These are phyloP conservation scores for Xanthia icteritia DNA, from an alignment of 2,888 invertebrate species.

Conservation along the genomic window DNA sequence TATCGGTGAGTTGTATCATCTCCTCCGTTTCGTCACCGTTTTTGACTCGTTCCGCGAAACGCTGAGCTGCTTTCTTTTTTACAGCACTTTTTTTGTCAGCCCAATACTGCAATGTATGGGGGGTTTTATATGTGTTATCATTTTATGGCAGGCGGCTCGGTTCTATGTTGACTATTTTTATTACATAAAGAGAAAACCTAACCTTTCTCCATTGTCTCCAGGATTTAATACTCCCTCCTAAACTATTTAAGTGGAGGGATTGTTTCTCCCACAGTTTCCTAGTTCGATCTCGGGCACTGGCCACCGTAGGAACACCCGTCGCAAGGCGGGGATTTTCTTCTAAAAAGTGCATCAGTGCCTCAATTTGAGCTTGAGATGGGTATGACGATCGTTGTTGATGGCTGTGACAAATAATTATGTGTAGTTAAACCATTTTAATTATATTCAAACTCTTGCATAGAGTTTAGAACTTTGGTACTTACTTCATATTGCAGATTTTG, in stretches of 20 bases:
- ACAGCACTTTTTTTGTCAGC: slow-evolving; percentile 20
- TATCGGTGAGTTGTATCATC: slow-evolving; percentile 5
- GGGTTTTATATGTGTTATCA: background rate
- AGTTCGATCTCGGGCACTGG: slow-evolving; percentile 8
- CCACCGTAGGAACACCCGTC: background rate
- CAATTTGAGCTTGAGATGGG: slow-evolving; percentile 19
- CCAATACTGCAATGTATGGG: slow-evolving; percentile 9
- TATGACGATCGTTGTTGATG: slow-evolving; percentile 12
- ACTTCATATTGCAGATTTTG: background rate
- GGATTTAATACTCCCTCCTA: slow-evolving; percentile 9
- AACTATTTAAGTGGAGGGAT: slow-evolving; percentile 11
- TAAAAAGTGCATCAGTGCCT: slow-evolving; percentile 9
- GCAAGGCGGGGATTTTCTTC: slow-evolving; percentile 7
- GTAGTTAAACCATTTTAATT: background rate
- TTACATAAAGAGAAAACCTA: background rate
- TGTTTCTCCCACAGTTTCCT: slow-evolving; percentile 22
- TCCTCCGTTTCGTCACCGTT: slow-evolving; percentile 1
- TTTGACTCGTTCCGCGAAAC: background rate
- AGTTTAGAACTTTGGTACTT: background rate
- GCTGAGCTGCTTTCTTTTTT: slow-evolving; percentile 19
- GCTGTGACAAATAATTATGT: background rate
- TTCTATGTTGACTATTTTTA: background rate
- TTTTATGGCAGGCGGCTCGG: background rate
- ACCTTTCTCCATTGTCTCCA: slow-evolving; percentile 26
- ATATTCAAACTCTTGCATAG: background rate